A percentile compares a stretch with the other conserved stretches of the same genome.
These are phyloP conservation scores for Drosophila anomelani DNA, from an alignment of 2,888 invertebrate genomes.

Conservation along the genomic window DNA sequence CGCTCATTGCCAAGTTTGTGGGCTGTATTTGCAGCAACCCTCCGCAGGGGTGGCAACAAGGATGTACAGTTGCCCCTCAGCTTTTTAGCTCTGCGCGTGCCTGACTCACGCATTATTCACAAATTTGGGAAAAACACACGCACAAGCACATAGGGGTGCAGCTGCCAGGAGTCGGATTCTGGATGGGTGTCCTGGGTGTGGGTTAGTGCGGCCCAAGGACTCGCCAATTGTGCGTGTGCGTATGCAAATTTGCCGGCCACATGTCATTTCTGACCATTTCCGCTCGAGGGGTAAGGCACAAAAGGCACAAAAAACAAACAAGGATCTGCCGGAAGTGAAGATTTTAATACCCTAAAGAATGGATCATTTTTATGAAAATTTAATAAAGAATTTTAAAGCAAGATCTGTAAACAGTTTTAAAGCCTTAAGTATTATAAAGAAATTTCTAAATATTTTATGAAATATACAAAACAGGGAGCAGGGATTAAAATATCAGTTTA, in stretches of 20 bases:
- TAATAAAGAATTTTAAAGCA: not conserved
- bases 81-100: slow-evolving; percentile 69
- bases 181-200: slow-evolving; percentile 14
- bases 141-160: slow-evolving; percentile 14
- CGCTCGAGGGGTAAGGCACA: slow-evolving; percentile 55
- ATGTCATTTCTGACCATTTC: slow-evolving; percentile 78
- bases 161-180: slow-evolving; percentile 41
- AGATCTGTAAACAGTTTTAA: not conserved
- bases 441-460: not conserved
- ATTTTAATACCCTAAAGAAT: not conserved
- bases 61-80: slow-evolving; percentile 67
- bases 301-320: slow-evolving; percentile 38
- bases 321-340: not conserved
- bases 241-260: slow-evolving; percentile 74
- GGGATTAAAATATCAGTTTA: not conserved
- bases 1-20: slow-evolving; percentile 63
- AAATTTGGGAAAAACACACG: slow-evolving; percentile 12
- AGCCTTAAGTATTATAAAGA: not conserved
- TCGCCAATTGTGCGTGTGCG: slow-evolving; percentile 73
- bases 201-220: slow-evolving; percentile 30
- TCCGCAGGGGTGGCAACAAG: slow-evolving; percentile 10
- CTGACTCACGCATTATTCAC: slow-evolving; percentile 61
- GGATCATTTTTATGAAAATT: too few relatives aligned
- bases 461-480: not conserved
- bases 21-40: slow-evolving; percentile 43